phyloP scores from a whole-genome alignment of 2,888 invertebrate species.

The Spicauda simplicius region DNA sequence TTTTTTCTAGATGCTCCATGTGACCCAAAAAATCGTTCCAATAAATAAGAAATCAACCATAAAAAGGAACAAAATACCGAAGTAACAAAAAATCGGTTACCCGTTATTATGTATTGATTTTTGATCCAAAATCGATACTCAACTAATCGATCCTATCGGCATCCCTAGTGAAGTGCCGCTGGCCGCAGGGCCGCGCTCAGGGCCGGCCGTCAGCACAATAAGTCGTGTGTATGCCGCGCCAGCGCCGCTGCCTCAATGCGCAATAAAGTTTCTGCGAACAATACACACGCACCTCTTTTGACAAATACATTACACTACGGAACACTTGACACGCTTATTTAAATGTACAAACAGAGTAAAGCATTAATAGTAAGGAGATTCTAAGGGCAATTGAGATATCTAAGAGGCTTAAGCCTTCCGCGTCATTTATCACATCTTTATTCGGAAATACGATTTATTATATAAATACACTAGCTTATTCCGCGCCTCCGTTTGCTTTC shows the following conservation, averaged over 20 bases:
- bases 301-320: constrained; percentile 1
- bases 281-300: constrained; percentile 32
- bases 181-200: constrained; percentile 36
- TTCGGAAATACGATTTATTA: no score
- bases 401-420: no score
- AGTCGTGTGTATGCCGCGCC: constrained; percentile 71
- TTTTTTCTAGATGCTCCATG: no score
- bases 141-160: not conserved
- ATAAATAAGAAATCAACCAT: no score
- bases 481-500: no score
- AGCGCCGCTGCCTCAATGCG: constrained; percentile 63
- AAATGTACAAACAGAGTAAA: constrained; percentile 14
- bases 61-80: no score
- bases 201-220: constrained; percentile 52
- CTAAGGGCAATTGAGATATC: not conserved
- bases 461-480: no score
- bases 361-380: not conserved
- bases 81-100: no score
- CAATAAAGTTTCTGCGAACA: constrained; percentile 53
- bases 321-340: constrained; percentile 7
- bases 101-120: no score
- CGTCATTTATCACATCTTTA: no score
- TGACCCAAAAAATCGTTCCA: no score
- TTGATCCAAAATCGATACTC: no score
- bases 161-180: not conserved